Evolutionary conservation across 2,888 invertebrate genomes (phyloP).

Genomic region (Nezara viridula): DNA sequence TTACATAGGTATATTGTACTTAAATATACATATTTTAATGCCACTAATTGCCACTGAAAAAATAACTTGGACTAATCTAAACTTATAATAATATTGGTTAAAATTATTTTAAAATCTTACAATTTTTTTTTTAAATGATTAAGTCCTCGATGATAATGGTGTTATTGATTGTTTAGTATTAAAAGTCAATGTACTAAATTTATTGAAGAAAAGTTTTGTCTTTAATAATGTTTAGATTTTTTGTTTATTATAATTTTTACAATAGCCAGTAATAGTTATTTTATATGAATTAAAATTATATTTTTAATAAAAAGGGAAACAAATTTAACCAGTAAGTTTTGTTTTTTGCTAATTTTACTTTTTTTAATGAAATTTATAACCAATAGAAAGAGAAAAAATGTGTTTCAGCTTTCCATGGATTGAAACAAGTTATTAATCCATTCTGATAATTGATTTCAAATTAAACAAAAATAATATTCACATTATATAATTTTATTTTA

Average conservation of each 20-base stretch:
- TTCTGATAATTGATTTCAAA: too few species aligned
- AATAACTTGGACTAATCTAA: neutral
- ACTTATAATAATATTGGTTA: neutral
- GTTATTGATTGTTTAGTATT: neutral
- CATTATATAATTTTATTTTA: too few species aligned
- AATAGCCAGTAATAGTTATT: neutral
- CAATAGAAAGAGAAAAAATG: neutral
- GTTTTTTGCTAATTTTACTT: neutral
- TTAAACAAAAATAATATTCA: too few species aligned
- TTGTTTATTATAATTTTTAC: neutral
- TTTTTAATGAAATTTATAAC: neutral
- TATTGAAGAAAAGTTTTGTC: neutral
- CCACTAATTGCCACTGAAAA: conserved; percentile 13
- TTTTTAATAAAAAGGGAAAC: neutral
- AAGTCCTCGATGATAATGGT: neutral
- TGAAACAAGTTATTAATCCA: neutral
- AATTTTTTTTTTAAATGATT: neutral
- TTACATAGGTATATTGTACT: neutral
- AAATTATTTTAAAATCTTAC: neutral
- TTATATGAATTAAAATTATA: neutral
- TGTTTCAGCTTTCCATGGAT: neutral
- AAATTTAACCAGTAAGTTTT: neutral
- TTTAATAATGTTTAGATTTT: neutral
- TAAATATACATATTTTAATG: neutral
- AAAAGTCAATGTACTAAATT: neutral